Evolutionary conservation across 2,888 invertebrate species (phyloP).

Genomic region (Ecliptopera silaceata): DNA sequence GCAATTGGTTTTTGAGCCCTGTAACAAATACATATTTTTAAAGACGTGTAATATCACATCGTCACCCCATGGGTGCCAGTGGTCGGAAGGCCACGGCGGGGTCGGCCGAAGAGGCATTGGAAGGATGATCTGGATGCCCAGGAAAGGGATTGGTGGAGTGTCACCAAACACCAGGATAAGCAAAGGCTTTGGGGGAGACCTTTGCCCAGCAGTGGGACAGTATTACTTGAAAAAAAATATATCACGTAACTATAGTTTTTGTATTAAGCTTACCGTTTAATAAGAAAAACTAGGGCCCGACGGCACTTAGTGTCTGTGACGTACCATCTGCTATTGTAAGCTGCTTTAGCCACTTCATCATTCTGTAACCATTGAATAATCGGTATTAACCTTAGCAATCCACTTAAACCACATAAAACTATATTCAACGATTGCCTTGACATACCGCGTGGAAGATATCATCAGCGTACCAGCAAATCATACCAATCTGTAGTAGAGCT

Average conservation of each 20-base stretch:
- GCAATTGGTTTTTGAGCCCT: slow-evolving; percentile 74
- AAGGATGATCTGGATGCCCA: too few relatives aligned
- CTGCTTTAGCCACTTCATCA: slow-evolving; percentile 62
- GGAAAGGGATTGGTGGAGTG: too few relatives aligned
- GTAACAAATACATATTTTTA: slow-evolving; percentile 40
- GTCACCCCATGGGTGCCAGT: too few relatives aligned
- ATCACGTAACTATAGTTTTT: too few relatives aligned
- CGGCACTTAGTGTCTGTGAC: slow-evolving; percentile 64
- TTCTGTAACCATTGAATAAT: slow-evolving; percentile 52
- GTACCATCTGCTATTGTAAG: slow-evolving; percentile 73
- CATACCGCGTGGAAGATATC: slow-evolving; percentile 70
- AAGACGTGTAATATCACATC: too few relatives aligned
- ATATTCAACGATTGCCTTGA: background rate
- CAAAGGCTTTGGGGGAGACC: too few relatives aligned
- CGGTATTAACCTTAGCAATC: background rate
- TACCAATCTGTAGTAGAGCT: slow-evolving; percentile 71
- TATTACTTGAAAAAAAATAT: too few relatives aligned
- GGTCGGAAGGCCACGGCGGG: too few relatives aligned
- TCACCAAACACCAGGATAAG: too few relatives aligned
- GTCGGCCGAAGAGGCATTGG: too few relatives aligned
- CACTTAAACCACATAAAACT: too few relatives aligned
- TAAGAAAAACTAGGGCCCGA: slow-evolving; percentile 64
- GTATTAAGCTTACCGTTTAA: slow-evolving; percentile 54
- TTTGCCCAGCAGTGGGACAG: too few relatives aligned
- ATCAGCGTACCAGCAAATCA: slow-evolving; percentile 77